Percentiles rank a stretch among this genome's conserved stretches.
Conservation (phyloP, 2,113 vertebrate genomes). For the Scomber colias region DNA sequence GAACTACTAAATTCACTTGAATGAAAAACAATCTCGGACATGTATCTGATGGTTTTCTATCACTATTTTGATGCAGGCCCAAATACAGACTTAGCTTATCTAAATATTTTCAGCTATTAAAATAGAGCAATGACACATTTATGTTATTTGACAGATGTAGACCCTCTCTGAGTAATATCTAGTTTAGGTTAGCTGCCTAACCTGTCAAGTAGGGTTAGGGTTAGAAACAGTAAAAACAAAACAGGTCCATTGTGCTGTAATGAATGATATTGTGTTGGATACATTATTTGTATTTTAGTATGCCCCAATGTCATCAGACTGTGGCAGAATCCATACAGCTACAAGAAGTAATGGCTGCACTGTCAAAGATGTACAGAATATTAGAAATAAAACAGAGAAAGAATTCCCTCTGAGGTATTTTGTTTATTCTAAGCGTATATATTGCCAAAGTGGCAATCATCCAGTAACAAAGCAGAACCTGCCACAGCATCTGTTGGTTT, state of each 20-base stretch:
- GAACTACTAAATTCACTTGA: neutral
- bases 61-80: neutral
- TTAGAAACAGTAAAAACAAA: slow-evolving; percentile 8
- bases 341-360: no score
- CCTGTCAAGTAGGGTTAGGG: neutral
- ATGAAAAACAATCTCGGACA: neutral
- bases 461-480: neutral
- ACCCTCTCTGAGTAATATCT: neutral
- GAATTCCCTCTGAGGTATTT: slow-evolving; percentile 8
- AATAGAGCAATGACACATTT: slow-evolving; percentile 1
- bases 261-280: neutral
- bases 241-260: neutral
- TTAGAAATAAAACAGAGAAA: neutral
- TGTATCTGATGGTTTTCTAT: neutral
- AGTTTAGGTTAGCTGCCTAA: neutral
- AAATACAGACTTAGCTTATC: slow-evolving; percentile 7
- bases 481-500: neutral
- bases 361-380: neutral
- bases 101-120: neutral
- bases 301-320: neutral
- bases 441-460: slow-evolving; percentile 5
- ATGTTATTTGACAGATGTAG: slow-evolving; percentile 2
- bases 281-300: slow-evolving; percentile 6
- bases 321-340: neutral
- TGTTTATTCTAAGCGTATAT: slow-evolving; percentile 31